phyloP scores from a whole-genome alignment of 2,888 invertebrate genomes.

The Aphrophora alni region DNA sequence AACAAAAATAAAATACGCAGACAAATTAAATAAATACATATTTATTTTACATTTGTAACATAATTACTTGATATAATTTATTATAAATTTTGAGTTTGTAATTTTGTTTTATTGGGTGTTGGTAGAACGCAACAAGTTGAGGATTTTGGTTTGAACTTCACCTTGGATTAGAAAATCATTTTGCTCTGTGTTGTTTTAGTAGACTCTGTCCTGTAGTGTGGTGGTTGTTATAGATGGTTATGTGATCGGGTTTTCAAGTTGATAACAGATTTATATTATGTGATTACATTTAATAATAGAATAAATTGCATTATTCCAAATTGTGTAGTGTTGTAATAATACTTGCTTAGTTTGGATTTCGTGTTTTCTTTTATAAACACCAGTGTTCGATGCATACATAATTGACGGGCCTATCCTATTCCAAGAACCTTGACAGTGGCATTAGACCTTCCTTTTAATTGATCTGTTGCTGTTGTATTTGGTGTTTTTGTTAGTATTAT shows the following conservation, averaged over 20 bases:
- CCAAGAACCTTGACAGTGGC: conserved; percentile 9
- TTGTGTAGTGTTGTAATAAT: not conserved
- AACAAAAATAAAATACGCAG: too few relatives aligned
- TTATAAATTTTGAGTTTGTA: not conserved
- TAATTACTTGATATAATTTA: not conserved
- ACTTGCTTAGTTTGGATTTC: not conserved
- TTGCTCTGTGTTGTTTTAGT: conserved; percentile 6
- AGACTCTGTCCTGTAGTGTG: not conserved
- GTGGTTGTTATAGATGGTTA: not conserved
- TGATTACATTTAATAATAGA: not conserved
- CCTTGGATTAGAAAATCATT: not conserved
- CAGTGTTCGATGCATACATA: not conserved
- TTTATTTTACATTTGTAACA: too few relatives aligned
- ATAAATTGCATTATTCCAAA: not conserved
- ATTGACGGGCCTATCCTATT: not conserved
- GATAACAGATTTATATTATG: not conserved
- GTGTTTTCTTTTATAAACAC: not conserved
- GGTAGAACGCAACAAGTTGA: not conserved
- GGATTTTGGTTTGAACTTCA: not conserved
- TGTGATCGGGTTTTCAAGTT: not conserved
- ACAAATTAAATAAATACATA: too few relatives aligned
- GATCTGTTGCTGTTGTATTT: not conserved
- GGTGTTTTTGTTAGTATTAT: not conserved
- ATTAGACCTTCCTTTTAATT: conserved; percentile 2
- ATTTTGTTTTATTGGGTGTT: not conserved